Percentiles rank a stretch among this genome's conserved stretches.
Evolutionary conservation across 2,888 invertebrate genomes (phyloP).

Genomic region (Spilarctia lutea): DNA sequence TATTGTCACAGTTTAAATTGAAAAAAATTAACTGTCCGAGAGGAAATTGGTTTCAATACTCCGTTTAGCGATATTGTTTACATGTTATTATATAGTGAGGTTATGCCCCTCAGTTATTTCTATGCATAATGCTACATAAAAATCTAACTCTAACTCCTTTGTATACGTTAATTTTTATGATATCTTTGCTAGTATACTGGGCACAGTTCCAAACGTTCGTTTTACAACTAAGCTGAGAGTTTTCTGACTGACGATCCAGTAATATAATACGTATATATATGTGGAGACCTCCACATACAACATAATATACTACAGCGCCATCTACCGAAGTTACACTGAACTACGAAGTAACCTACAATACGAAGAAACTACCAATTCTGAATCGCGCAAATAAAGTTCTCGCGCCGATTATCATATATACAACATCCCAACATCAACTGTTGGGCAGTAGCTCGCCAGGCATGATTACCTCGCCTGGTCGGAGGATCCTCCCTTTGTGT

Average conservation of each 20-base stretch:
- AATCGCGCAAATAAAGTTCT: too few relatives aligned
- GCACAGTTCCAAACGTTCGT: slow-evolving; percentile 4
- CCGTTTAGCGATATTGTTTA: background rate
- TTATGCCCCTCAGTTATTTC: background rate
- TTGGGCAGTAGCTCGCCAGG: too few relatives aligned
- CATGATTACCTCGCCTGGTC: too few relatives aligned
- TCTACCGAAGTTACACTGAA: too few relatives aligned
- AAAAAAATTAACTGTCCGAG: slow-evolving; percentile 4
- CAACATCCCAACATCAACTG: too few relatives aligned
- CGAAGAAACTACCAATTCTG: too few relatives aligned
- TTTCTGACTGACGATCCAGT: background rate
- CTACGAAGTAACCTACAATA: too few relatives aligned
- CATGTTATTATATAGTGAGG: background rate
- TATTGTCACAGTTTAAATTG: slow-evolving; percentile 36
- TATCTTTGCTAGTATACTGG: background rate
- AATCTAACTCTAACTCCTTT: background rate
- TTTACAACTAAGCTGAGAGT: background rate
- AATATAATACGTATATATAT: background rate
- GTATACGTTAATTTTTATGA: background rate
- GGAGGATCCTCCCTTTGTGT: too few relatives aligned
- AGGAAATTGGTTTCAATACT: background rate
- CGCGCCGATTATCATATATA: too few relatives aligned
- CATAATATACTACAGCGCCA: too few relatives aligned
- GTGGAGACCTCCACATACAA: too few relatives aligned
- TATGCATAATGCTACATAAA: background rate